Conservation (phyloP, 2,888 invertebrate species). For the Drosophila kambysellisi region DNA sequence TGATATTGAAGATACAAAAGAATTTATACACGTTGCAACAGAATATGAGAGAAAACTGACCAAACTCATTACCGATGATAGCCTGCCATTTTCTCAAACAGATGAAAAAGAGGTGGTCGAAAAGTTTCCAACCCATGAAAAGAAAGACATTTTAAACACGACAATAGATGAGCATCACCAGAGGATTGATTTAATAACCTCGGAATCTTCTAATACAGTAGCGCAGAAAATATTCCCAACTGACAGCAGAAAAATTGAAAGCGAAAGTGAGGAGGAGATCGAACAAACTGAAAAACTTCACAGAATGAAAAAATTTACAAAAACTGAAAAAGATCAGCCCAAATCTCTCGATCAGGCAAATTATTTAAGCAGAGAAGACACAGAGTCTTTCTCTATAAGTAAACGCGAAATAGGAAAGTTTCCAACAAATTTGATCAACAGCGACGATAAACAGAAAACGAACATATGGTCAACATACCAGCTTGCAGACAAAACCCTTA, state of each 20-base stretch:
- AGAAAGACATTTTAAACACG: background rate
- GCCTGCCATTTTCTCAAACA: conserved; percentile 7
- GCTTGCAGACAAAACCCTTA: background rate
- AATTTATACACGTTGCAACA: conserved; percentile 45
- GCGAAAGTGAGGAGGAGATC: conserved; percentile 68
- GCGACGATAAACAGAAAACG: background rate
- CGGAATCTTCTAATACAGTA: background rate
- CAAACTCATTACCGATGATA: conserved; percentile 30
- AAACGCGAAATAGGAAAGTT: conserved; percentile 29
- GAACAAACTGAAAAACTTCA: conserved; percentile 19
- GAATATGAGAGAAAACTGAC: conserved; percentile 56
- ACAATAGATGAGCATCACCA: conserved; percentile 13
- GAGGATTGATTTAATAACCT: background rate
- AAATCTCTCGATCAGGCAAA: background rate
- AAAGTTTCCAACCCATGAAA: conserved; percentile 57
- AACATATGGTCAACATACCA: background rate
- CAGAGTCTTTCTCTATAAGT: background rate
- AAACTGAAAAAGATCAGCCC: background rate
- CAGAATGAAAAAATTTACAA: conserved; percentile 30
- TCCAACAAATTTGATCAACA: conserved; percentile 17
- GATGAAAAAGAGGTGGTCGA: background rate
- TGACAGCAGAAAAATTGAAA: conserved; percentile 37
- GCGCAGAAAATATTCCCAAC: conserved; percentile 46
- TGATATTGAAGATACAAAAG: conserved; percentile 58
- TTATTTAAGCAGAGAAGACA: background rate